Evolutionary conservation across 2,888 invertebrate genomes (phyloP).

Genomic region (Agrotis ipsilon): DNA sequence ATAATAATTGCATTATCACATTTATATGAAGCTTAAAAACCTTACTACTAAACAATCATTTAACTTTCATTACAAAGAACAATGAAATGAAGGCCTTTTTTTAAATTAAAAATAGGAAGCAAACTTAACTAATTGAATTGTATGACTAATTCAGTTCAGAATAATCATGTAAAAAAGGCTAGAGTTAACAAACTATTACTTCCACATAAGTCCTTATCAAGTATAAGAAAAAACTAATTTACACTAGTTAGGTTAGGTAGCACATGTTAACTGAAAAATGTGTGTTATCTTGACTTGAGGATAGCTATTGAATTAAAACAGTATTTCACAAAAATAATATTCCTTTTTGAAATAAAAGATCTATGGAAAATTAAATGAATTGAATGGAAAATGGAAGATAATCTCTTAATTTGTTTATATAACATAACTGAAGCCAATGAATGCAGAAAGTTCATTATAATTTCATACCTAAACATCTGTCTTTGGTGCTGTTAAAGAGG

Average conservation of each 20-base stretch:
- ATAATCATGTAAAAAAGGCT: background rate
- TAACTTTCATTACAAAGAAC: background rate
- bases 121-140: background rate
- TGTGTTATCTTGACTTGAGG: background rate
- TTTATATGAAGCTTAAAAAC: conserved; percentile 18
- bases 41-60: background rate
- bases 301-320: background rate
- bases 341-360: too few relatives aligned
- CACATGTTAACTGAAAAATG: conserved; percentile 30
- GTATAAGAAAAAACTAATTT: background rate
- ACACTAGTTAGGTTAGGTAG: conserved; percentile 23
- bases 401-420: too few relatives aligned
- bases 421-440: too few relatives aligned
- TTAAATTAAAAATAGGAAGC: background rate
- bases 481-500: too few relatives aligned
- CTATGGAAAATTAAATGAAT: too few relatives aligned
- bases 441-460: too few relatives aligned
- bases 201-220: background rate
- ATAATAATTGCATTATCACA: too few relatives aligned
- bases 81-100: too few relatives aligned
- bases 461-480: too few relatives aligned
- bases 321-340: too few relatives aligned
- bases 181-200: background rate
- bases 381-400: too few relatives aligned
- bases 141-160: background rate